Evolutionary conservation across 2,797 vertebrate species (phyloP).

Genomic region (Ciconia nigra): DNA sequence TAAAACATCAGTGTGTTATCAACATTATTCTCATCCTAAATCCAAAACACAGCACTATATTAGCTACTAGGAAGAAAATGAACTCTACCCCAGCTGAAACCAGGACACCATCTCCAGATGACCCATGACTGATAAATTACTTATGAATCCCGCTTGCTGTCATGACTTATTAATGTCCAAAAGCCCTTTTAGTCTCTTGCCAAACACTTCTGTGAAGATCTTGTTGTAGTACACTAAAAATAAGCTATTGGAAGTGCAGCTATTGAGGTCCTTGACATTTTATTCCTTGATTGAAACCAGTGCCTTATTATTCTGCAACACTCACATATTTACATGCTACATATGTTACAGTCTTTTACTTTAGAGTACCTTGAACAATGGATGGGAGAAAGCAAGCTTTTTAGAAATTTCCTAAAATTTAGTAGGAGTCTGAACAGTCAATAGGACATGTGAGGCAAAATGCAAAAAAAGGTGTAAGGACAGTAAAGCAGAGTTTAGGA

Average conservation of each 20-base stretch:
- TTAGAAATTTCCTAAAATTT: not conserved
- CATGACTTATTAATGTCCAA: constrained; percentile 45
- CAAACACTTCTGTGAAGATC: not conserved
- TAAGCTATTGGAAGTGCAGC: not conserved
- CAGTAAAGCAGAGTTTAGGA: not conserved
- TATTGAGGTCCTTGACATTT: not conserved
- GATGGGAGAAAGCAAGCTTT: not conserved
- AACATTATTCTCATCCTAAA: no score
- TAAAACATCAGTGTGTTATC: no score
- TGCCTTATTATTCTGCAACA: not conserved
- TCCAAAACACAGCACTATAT: no score
- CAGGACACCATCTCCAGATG: not conserved
- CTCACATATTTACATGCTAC: not conserved
- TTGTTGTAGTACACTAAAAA: not conserved
- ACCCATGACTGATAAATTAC: constrained; percentile 55
- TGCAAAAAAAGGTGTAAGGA: not conserved
- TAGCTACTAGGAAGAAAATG: no score
- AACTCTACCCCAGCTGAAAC: no score
- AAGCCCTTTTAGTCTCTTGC: constrained; percentile 3
- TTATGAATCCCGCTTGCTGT: constrained; percentile 46
- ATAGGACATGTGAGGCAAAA: not conserved
- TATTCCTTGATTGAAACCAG: not conserved
- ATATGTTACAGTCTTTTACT: not conserved
- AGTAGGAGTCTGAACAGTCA: not conserved
- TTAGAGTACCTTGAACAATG: not conserved